Evolutionary conservation across 2,113 vertebrate species (phyloP), one percentile per base, ranked within the genome.

Genomic region (Capreolus pygargus): DNA sequence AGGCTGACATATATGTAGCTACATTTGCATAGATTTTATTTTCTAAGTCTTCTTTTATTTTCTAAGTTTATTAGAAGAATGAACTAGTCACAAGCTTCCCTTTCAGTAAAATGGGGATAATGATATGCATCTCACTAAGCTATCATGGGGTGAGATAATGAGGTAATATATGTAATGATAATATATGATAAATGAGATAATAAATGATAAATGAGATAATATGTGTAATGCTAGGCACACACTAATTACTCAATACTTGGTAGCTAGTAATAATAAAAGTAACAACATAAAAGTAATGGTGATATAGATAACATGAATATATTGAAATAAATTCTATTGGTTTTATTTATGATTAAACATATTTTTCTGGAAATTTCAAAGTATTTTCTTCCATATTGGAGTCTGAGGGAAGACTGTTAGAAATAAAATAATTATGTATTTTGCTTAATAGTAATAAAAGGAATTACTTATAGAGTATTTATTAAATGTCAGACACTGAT

Each of bases 331-430:
- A 15, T 19, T 87, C 0, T n/a, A 13, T 43, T 43, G 67, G 94
- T 97, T 98, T 90, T 96, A 86, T 39, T 95, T 96, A 92, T 33
- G 84, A 97, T 92, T 97, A 95, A 95, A 97, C 14, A 74, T 81
- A 94, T 96, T 97, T 98, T 74, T 94, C 86, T 81, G 92, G 39
- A 76, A 91, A 97, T 93, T 97, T 87, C 33, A 70, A 67, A 7
- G 13, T 96, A 30, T 94, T 74, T 96, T 95, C 10, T 95, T 79
- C 76, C 19, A 47, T 64, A 64, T 47, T 64, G 64, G 76, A 76
- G 2, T 12, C 79, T 93, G 76, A 45, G 6, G 10, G 96, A 82
- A 60, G 36, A 96, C 16, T 91, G 47, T 33, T 23, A 86, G 23
- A 94, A 93, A 47, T 27, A 89, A 96, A 89, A 70, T 36, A 89